Evolutionary conservation across 2,888 invertebrate genomes (phyloP).

Genomic region (Synanthedon vespiformis): DNA sequence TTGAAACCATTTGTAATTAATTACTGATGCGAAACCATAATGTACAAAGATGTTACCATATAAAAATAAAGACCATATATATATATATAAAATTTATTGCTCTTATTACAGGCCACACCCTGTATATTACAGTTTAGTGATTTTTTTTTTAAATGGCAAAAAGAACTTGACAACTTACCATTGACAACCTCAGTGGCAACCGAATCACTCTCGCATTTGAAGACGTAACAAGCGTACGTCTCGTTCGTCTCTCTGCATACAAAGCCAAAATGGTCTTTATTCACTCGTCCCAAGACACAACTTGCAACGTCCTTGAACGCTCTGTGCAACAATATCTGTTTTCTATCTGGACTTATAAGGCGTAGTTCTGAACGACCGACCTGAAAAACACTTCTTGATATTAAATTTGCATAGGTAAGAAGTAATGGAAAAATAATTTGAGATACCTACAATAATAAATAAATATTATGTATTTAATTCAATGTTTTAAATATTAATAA

Average conservation of each 20-base stretch:
- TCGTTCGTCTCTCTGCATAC: conserved; percentile 84
- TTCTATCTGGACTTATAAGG: conserved; percentile 92
- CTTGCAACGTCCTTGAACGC: conserved; percentile 90
- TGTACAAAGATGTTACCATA: too few species aligned
- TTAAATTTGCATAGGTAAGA: too few species aligned
- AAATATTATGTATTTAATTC: too few species aligned
- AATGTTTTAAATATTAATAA: too few species aligned
- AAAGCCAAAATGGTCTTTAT: conserved; percentile 92
- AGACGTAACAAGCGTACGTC: conserved; percentile 82
- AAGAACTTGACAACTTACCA: conserved; percentile 44
- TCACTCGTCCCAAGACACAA: conserved; percentile 85
- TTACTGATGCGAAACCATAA: too few species aligned
- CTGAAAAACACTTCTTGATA: conserved; percentile 33
- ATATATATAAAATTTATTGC: too few species aligned
- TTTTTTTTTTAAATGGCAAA: not conserved
- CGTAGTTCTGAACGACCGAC: conserved; percentile 89
- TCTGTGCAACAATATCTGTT: conserved; percentile 88
- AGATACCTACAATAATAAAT: too few species aligned
- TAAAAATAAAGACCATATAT: too few species aligned
- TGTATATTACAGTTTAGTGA: too few species aligned
- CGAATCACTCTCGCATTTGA: conserved; percentile 86
- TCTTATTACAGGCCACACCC: too few species aligned
- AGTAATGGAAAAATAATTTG: too few species aligned
- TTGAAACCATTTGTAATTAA: too few species aligned
- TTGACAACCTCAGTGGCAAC: conserved; percentile 85